These are phyloP conservation scores for Diachrysia chrysitis DNA, from an alignment of 2,888 invertebrate genomes.

Conservation along the genomic window DNA sequence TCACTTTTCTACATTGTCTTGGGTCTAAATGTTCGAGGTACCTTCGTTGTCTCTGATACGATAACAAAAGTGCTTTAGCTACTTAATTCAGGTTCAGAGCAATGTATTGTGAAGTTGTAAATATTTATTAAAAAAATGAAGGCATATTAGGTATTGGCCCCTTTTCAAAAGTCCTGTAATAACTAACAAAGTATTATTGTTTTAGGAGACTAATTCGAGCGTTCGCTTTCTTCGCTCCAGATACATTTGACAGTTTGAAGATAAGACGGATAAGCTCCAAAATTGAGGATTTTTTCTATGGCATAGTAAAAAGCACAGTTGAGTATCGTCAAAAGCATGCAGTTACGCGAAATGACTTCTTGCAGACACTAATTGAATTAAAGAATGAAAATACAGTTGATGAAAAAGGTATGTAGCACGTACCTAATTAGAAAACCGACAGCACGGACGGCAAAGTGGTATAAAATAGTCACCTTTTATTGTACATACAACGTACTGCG, in stretches of 20 bases:
- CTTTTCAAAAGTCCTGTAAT: neutral
- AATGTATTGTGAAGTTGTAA: no score
- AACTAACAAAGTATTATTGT: slow-evolving; percentile 30
- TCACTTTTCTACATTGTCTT: no score
- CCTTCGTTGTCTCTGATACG: no score
- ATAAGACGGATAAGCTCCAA: slow-evolving; percentile 78
- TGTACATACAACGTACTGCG: no score
- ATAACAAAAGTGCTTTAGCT: no score
- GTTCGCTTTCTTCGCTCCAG: slow-evolving; percentile 81
- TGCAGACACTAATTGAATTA: slow-evolving; percentile 87
- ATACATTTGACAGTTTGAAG: slow-evolving; percentile 76
- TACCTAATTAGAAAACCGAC: slow-evolving; percentile 15
- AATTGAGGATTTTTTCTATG: slow-evolving; percentile 80
- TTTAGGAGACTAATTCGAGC: slow-evolving; percentile 80
- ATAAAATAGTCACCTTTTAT: no score
- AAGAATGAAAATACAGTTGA: slow-evolving; percentile 73
- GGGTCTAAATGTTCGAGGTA: no score
- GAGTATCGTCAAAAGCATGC: slow-evolving; percentile 74
- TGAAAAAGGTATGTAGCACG: slow-evolving; percentile 67
- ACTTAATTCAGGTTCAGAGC: no score
- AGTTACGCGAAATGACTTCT: slow-evolving; percentile 85
- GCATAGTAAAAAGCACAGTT: slow-evolving; percentile 79
- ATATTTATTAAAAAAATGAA: no score
- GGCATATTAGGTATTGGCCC: no score
- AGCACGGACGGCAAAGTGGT: neutral